Evolutionary conservation across 2,888 invertebrate genomes (phyloP), one percentile per base, ranked within the genome.

Genomic region (Thereva nobilitata): DNA sequence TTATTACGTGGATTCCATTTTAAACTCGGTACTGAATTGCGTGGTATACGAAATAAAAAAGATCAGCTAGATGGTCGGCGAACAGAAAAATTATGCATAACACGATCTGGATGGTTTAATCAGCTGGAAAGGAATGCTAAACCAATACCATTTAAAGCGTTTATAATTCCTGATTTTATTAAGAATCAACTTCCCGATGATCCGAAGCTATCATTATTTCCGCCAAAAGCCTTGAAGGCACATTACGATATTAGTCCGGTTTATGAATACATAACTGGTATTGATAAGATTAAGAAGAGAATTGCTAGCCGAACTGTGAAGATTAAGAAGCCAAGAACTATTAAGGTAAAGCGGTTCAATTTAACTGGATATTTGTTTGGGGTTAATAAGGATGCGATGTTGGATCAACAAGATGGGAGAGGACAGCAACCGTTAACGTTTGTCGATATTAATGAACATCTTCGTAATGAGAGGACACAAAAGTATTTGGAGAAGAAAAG

Each of bases 1-100:
- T 74, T 74, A 56, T 67, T 80, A n/a, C 75, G 81, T 0, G 80
- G 80, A 3, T 79, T 77, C 53, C 79, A 77, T 37, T 79, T 75
- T 59, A 77, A 77, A 69, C 69, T 78, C 3, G 77, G 75, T 35
- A 71, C 75, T 0, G 75, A 76, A 1, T 54, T 79, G 23, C 75
- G 79, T 0, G 80, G 80, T 0, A 78, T 79, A 66, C 65, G 74
- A 4, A 74, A 76, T 57, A 74, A 73, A 23, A 72, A 71, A 23
- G 74, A 76, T 41, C 35, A 67, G 8, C 72, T 72, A 64, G 69
- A 73, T 9, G 74, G 72, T 1, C 73, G 73, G 8, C 75, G 74
- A 1, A 74, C 75, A 2, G 70, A 74, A 7, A 77, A 76, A 56
- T 74, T 75, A 1, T 80, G 79, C 35, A 73, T 75, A 3, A 78